Base-by-base conservation (phyloP, 2,113 vertebrate genomes). In the Limnothrissa miodon region DNA sequence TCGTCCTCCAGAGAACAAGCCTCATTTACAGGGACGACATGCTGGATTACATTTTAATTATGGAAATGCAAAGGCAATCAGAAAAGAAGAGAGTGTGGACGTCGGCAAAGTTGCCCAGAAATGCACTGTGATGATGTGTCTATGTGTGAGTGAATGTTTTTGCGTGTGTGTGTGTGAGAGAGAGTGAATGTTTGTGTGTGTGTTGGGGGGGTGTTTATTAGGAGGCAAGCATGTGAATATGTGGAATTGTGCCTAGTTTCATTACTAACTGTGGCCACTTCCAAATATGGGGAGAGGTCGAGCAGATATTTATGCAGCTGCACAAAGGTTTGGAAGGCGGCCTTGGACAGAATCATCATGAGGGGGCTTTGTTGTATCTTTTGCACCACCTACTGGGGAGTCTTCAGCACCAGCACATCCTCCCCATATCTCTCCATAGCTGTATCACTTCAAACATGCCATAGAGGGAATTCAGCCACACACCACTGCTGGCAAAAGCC, bases 1-100 rank as follows among this genome's bases (percentile, higher is more conserved):
- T 33, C 70, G 44, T 85, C 78, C 89, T 89, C 88, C 78, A 84
- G 86, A 88, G 88, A 84, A 82, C 81, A 86, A 83, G 85, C 85
- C 88, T 90, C 78, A 84, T 88, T 91, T 88, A 89, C 87, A 86
- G 89, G 81, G 85, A 81, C 83, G 78, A 86, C 86, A 86, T 82
- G 81, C 78, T 59, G 89, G 87, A 90, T 91, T 86, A 89, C 87
- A 90, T 86, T 87, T 89, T 89, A 89, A 91, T 91, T 89, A 91
- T 89, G 85, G 81, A 85, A 85, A 86, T 85, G 82, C 78, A 81
- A 85, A 89, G 81, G 82, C 82, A 85, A 33, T 42, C 62, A 78
- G 82, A 85, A 82, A 85, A 80, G 79, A 85, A 85, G 66, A 85
- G 83, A 84, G 81, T 84, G 79, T 79, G 83, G 81, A 84, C 79